Conservation (phyloP, 2,888 invertebrate genomes). For the Ophion ventricosus region DNA sequence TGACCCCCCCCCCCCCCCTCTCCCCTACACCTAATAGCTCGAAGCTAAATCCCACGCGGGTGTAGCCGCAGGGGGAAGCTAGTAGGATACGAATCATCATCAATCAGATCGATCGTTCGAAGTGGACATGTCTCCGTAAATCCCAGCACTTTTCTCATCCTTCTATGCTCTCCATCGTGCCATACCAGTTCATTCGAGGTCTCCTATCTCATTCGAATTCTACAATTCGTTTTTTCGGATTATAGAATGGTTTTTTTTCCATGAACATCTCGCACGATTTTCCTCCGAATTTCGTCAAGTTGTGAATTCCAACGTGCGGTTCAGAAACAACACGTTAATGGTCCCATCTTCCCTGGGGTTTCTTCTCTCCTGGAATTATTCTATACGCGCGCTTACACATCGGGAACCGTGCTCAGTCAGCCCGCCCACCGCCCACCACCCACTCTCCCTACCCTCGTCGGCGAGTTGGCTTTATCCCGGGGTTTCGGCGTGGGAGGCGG, state of each 20-base stretch:
- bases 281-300: not conserved
- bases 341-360: slow-evolving; percentile 34
- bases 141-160: not conserved
- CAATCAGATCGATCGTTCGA: no score
- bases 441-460: slow-evolving; percentile 13
- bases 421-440: slow-evolving; percentile 65
- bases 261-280: no score
- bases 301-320: not conserved
- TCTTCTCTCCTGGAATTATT: slow-evolving; percentile 52
- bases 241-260: no score
- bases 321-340: slow-evolving; percentile 21
- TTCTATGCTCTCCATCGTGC: not conserved
- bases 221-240: no score
- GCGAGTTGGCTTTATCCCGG: slow-evolving; percentile 22
- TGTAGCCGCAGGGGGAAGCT: no score
- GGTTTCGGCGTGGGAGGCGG: slow-evolving; percentile 61
- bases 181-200: no score
- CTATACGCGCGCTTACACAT: slow-evolving; percentile 51
- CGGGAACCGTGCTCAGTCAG: slow-evolving; percentile 53
- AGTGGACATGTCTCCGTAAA: no score
- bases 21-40: no score
- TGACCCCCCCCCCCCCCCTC: no score
- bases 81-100: no score
- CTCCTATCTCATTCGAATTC: no score
- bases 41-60: no score